Percentiles rank a stretch among this genome's conserved stretches.
Conservation (phyloP, 2,797 vertebrate genomes). For the Chaunax sp. region DNA sequence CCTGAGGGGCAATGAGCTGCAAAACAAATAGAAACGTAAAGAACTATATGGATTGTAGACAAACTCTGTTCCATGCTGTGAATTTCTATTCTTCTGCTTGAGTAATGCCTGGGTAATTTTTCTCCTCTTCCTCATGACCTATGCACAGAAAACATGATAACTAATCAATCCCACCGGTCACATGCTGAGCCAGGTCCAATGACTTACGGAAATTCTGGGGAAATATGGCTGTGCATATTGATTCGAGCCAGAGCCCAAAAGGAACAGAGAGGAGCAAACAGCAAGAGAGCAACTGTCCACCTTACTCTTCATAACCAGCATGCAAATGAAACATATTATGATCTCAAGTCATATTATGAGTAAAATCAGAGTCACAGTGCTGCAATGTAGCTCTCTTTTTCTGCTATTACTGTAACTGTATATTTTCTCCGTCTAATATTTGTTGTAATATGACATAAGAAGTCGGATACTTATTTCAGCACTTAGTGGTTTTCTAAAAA, state of each 20-base stretch:
- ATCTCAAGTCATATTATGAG: too few relatives aligned
- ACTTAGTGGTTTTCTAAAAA: too few relatives aligned
- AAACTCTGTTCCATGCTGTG: conserved; percentile 57
- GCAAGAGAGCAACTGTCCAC: not conserved
- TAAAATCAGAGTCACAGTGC: conserved; percentile 11
- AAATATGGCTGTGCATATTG: conserved; percentile 60
- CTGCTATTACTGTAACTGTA: too few relatives aligned
- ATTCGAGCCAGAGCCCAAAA: conserved; percentile 41
- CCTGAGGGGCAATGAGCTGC: conserved; percentile 81
- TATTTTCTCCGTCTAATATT: too few relatives aligned
- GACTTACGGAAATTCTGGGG: conserved; percentile 61
- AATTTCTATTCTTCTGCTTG: conserved; percentile 72
- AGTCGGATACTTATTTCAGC: too few relatives aligned
- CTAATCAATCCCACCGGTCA: conserved; percentile 73
- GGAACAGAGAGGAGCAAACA: conserved; percentile 3
- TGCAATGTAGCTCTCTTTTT: too few relatives aligned
- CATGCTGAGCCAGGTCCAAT: conserved; percentile 54
- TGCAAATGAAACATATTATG: conserved; percentile 14
- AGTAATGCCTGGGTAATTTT: conserved; percentile 66
- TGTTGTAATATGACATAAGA: too few relatives aligned
- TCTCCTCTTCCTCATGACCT: conserved; percentile 53
- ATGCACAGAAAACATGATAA: conserved; percentile 69
- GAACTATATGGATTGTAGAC: conserved; percentile 74
- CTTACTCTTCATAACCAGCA: conserved; percentile 14
- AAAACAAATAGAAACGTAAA: conserved; percentile 79